Base-by-base conservation (phyloP, 2,113 vertebrate species). In the Crotophaga sulcirostris region DNA sequence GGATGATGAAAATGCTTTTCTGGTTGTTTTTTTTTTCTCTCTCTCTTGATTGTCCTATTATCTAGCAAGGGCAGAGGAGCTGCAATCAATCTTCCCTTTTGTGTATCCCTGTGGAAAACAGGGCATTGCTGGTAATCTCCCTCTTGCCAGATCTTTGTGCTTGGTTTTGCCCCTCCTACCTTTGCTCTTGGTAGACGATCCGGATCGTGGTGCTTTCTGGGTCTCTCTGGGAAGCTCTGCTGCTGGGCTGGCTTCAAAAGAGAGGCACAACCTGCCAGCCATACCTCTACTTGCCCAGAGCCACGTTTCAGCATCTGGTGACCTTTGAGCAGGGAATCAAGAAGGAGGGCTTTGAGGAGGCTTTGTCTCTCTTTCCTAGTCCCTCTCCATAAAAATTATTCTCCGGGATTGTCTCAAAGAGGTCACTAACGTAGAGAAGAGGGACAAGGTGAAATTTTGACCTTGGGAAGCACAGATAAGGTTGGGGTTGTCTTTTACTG, bases 1-100 rank as follows among this genome's bases (percentile, higher is more conserved):
- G 92, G 92, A 93, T 92, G 91, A 94, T 90, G 52, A 91, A 96
- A 94, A 89, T 4, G 4, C 49, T 92, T 97, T 67, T 93, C 45
- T 51, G 97, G 97, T 96, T 87, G 74, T 90, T 68, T 31, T 92
- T 84, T 64, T 49, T 69, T 29, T 94, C 82, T 62, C 47, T 31
- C 3, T 55, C 31, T 63, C 10, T 79, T 38, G 94, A 34, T 83
- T 93, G 54, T 72, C 40, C 20, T 85, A 31, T 25, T 15, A 64
- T 54, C 44, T 45, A 67, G 19, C 44, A 90, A 63, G 42, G 19
- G 38, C 17, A 68, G 54, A 20, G 18, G 19, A 85, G 28, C 38
- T 91, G n/a, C 81, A 63, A 76, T 76, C 47, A 33, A 16, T 49
- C 69, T 60, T 62, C 5, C 13, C 13, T 58, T 80, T 55, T 83